phyloP scores from a whole-genome alignment of 2,888 invertebrate species.

The Creontiades dilutus region DNA sequence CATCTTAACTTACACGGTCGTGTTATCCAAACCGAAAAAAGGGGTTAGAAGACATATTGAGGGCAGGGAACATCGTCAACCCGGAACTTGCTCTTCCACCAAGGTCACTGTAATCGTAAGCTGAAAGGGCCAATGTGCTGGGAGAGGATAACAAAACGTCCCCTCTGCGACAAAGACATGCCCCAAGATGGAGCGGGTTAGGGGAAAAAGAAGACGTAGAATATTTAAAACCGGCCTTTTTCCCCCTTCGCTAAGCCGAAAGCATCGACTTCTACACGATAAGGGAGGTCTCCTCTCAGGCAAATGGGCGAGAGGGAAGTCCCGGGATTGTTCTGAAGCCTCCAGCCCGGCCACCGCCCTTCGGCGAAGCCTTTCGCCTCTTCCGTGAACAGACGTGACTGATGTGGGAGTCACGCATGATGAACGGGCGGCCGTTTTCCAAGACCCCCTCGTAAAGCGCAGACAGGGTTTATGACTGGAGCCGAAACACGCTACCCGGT shows the following conservation, averaged over 20 bases:
- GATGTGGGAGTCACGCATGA: constrained; percentile 37
- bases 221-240: neutral
- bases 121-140: too few species aligned
- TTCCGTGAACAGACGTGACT: constrained; percentile 21
- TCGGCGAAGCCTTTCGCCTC: neutral
- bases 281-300: neutral
- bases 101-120: too few species aligned
- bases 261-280: neutral
- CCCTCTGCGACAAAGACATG: too few species aligned
- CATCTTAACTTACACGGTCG: too few species aligned
- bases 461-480: neutral
- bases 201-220: neutral
- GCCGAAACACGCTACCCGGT: neutral
- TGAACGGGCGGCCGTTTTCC: constrained; percentile 1
- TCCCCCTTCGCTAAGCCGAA: neutral
- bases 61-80: too few species aligned
- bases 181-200: too few species aligned
- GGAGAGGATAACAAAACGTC: too few species aligned
- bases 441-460: constrained; percentile 7
- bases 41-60: too few species aligned
- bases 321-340: neutral
- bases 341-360: too few species aligned
- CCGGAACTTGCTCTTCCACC: too few species aligned
- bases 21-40: too few species aligned
- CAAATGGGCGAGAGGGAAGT: neutral